phyloP scores from a whole-genome alignment of 2,888 invertebrate species.

The Apocheima hispidaria region DNA sequence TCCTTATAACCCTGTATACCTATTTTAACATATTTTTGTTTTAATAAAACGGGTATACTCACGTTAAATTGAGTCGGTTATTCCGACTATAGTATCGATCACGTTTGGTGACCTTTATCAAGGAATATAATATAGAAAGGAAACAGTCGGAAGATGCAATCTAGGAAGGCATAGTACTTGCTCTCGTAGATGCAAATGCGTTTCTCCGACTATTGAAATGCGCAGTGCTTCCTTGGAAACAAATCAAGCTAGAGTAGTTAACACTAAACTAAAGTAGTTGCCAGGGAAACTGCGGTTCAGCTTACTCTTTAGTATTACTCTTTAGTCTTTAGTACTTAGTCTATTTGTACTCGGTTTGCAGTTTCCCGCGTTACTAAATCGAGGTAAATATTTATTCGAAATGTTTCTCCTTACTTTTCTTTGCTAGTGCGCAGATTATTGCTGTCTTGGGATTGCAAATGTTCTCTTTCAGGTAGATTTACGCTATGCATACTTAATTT shows the following conservation, averaged over 20 bases:
- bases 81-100: too few relatives aligned
- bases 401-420: conserved; percentile 14
- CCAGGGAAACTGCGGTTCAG: conserved; percentile 40
- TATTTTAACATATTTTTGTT: too few relatives aligned
- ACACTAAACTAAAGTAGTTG: conserved; percentile 47
- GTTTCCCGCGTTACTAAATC: conserved; percentile 29
- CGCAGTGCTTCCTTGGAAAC: conserved; percentile 35
- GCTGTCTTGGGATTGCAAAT: not conserved
- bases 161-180: not conserved
- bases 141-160: not conserved
- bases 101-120: too few relatives aligned
- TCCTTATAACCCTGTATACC: too few relatives aligned
- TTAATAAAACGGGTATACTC: too few relatives aligned
- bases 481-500: not conserved
- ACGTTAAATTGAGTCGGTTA: too few relatives aligned
- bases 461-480: not conserved
- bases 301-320: conserved; percentile 50
- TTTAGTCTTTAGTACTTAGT: too few relatives aligned
- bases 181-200: conserved; percentile 15
- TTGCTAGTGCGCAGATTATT: conserved; percentile 8
- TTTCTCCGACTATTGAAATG: conserved; percentile 24
- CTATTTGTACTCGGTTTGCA: conserved; percentile 31
- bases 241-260: conserved; percentile 41
- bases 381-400: conserved; percentile 17
- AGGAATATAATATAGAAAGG: not conserved